phyloP scores from a whole-genome alignment of 2,888 invertebrate genomes.

The Eristalis intricaria region DNA sequence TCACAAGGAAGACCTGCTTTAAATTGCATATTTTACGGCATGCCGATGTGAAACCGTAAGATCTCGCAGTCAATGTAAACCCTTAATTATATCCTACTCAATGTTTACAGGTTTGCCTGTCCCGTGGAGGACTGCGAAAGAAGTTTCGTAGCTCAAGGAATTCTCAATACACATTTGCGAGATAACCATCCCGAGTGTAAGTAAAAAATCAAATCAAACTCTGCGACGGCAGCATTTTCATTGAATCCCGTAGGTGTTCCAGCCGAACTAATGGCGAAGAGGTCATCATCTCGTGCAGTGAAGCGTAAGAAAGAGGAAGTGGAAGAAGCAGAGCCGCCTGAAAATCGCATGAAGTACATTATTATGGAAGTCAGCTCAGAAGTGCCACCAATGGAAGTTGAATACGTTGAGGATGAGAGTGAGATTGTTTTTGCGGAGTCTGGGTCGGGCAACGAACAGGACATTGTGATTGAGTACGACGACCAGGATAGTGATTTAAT shows the following conservation, averaged over 20 bases:
- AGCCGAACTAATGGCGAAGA: constrained; percentile 1
- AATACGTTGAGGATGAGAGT: neutral
- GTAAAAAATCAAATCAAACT: neutral
- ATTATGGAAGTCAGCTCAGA: constrained; percentile 1
- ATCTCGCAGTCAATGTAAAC: neutral
- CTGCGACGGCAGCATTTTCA: neutral
- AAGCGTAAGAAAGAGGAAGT: neutral
- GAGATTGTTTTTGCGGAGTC: constrained; percentile 21
- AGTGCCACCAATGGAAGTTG: neutral
- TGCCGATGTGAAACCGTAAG: constrained; percentile 74
- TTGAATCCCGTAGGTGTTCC: neutral
- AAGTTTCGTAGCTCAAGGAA: constrained; percentile 52
- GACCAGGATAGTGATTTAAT: neutral
- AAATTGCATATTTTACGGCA: constrained; percentile 77
- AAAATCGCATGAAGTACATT: neutral
- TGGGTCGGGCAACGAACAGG: constrained; percentile 11
- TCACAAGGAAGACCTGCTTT: constrained; percentile 77
- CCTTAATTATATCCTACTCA: neutral
- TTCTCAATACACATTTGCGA: constrained; percentile 54
- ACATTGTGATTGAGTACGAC: constrained; percentile 17
- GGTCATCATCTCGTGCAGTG: neutral
- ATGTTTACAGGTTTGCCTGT: constrained; percentile 35
- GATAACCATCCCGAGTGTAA: constrained; percentile 41
- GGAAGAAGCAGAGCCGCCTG: neutral
- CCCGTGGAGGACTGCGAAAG: constrained; percentile 34